phyloP scores from a whole-genome alignment of 2,888 invertebrate genomes.

The Urechis unicinctus region DNA sequence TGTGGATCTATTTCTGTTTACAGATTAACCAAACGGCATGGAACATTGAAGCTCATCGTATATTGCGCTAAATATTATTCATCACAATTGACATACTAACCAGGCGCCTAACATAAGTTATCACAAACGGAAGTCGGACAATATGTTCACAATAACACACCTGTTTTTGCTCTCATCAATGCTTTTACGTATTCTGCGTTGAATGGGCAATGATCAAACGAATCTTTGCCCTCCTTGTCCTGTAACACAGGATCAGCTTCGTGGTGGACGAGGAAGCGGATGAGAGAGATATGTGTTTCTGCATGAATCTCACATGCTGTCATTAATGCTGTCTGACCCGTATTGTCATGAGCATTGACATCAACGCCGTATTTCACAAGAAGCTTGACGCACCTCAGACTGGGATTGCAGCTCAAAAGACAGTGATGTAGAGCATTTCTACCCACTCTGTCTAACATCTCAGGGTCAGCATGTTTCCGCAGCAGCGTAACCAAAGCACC shows the following conservation, averaged over 20 bases:
- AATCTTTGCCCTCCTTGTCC: conserved; percentile 24
- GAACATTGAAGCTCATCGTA: too few relatives aligned
- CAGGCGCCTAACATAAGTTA: too few relatives aligned
- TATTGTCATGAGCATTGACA: conserved; percentile 15
- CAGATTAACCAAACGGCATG: not conserved
- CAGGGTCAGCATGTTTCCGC: conserved; percentile 9
- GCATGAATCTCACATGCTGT: conserved; percentile 20
- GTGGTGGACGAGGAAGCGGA: conserved; percentile 20
- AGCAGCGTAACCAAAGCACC: conserved; percentile 13
- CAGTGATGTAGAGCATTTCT: conserved; percentile 23
- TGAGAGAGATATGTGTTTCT: conserved; percentile 18
- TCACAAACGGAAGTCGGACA: too few relatives aligned
- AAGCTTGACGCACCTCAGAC: conserved; percentile 18
- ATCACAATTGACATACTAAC: too few relatives aligned
- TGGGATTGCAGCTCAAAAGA: conserved; percentile 18
- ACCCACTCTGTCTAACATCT: conserved; percentile 13
- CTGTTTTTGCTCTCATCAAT: conserved; percentile 17
- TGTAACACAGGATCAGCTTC: conserved; percentile 24
- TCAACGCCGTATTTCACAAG: conserved; percentile 19
- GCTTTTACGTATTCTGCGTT: conserved; percentile 22
- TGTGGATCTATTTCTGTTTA: conserved; percentile 14
- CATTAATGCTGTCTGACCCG: conserved; percentile 22
- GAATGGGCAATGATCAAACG: conserved; percentile 23
- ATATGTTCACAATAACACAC: too few relatives aligned
- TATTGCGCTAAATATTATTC: too few relatives aligned